A percentile compares a stretch with the other conserved stretches of the same genome.
phyloP scores from a whole-genome alignment of 23 tunicate species.

The Trididemnum clinides region DNA sequence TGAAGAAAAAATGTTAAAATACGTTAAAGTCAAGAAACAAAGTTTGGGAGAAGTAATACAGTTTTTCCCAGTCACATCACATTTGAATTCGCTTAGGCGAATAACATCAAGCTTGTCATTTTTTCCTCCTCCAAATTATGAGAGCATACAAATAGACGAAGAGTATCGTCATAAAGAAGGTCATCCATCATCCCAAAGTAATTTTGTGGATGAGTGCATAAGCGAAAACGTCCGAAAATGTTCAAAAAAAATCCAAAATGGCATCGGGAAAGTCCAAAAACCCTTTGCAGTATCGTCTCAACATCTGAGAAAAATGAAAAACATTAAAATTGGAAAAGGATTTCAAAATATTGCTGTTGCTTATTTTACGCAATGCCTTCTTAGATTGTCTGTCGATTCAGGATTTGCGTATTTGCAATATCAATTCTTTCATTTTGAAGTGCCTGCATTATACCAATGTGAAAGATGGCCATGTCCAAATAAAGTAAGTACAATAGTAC shows the following conservation, averaged over 20 bases:
- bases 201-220: no score
- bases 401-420: not conserved
- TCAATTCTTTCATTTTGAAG: constrained; percentile 1
- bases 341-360: not conserved
- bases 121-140: no score
- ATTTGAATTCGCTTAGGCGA: not conserved
- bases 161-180: no score
- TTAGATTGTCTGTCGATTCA: not conserved
- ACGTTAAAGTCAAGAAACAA: not conserved
- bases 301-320: not conserved
- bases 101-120: not conserved
- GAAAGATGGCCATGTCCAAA: constrained; percentile 31
- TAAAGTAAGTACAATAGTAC: constrained; percentile 17
- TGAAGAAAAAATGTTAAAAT: not conserved
- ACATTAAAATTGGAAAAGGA: not conserved
- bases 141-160: no score
- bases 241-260: no score
- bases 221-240: no score
- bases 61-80: not conserved
- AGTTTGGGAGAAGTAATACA: not conserved
- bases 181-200: no score
- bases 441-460: constrained; percentile 14
- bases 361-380: constrained; percentile 15
- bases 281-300: not conserved
- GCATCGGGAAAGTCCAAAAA: no score